Evolutionary conservation across 2,113 vertebrate genomes (phyloP).

Genomic region (Hypocryptadius cinnamomeus): DNA sequence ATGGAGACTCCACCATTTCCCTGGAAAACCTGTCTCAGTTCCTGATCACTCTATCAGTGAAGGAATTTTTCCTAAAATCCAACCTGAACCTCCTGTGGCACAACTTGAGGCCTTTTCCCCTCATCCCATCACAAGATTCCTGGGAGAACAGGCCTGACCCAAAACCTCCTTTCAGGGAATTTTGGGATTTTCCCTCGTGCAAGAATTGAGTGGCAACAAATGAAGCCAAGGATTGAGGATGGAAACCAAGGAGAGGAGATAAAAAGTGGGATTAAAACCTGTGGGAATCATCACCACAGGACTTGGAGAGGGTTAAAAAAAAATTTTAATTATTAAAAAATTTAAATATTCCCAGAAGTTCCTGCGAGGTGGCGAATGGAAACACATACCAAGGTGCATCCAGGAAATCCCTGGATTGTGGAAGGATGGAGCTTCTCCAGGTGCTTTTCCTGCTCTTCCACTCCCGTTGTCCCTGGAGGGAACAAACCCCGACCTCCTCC

Average conservation of each 20-base stretch:
- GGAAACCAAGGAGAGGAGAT: not conserved
- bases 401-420: not conserved
- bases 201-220: not conserved
- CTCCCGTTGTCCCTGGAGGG: not conserved
- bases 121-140: not conserved
- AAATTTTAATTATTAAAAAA: not conserved
- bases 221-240: not conserved
- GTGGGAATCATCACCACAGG: not conserved
- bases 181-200: not conserved
- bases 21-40: not conserved
- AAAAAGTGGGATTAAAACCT: not conserved
- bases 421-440: not conserved
- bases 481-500: not conserved
- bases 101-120: not conserved
- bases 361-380: not conserved
- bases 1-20: not conserved
- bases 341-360: not conserved
- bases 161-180: not conserved
- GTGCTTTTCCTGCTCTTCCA: not conserved
- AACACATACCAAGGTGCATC: not conserved
- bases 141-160: not conserved
- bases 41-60: too few relatives aligned
- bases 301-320: not conserved
- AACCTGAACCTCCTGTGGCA: not conserved
- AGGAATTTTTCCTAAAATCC: not conserved